A percentile compares a stretch with the other conserved stretches of the same genome.
phyloP scores from a whole-genome alignment of 2,888 invertebrate genomes.

The Platycheirus albimanus region DNA sequence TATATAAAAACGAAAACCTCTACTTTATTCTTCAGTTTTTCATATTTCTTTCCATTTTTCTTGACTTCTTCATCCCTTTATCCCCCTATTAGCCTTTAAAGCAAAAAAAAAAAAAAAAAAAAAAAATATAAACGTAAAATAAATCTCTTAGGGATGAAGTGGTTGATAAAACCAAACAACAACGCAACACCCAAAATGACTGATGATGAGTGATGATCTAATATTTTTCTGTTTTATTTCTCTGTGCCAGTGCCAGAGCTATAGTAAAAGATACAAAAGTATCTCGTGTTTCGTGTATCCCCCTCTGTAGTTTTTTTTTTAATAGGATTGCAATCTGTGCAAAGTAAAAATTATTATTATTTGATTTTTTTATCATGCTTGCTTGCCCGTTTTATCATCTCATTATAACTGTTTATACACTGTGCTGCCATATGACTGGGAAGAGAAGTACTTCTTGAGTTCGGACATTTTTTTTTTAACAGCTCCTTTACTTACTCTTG shows the following conservation, averaged over 20 bases:
- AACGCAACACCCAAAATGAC: constrained; percentile 65
- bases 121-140: constrained; percentile 11
- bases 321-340: constrained; percentile 71
- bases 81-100: constrained; percentile 45
- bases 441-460: constrained; percentile 9
- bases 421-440: not conserved
- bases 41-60: constrained; percentile 5
- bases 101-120: constrained; percentile 17
- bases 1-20: constrained; percentile 32
- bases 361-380: constrained; percentile 31
- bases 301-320: constrained; percentile 22
- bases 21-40: constrained; percentile 48
- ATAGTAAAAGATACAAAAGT: constrained; percentile 22
- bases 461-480: constrained; percentile 13
- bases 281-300: not conserved
- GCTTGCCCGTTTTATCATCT: constrained; percentile 22
- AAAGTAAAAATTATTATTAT: constrained; percentile 60
- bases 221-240: constrained; percentile 39
- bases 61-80: constrained; percentile 48
- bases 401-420: constrained; percentile 41
- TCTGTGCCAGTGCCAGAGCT: not conserved
- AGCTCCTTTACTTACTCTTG: constrained; percentile 22
- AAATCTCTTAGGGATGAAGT: constrained; percentile 68
- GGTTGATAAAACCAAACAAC: constrained; percentile 55
- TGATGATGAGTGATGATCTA: constrained; percentile 70